These are phyloP conservation scores for Potorous gilbertii DNA, from an alignment of 2,797 vertebrate species.

Conservation along the genomic window DNA sequence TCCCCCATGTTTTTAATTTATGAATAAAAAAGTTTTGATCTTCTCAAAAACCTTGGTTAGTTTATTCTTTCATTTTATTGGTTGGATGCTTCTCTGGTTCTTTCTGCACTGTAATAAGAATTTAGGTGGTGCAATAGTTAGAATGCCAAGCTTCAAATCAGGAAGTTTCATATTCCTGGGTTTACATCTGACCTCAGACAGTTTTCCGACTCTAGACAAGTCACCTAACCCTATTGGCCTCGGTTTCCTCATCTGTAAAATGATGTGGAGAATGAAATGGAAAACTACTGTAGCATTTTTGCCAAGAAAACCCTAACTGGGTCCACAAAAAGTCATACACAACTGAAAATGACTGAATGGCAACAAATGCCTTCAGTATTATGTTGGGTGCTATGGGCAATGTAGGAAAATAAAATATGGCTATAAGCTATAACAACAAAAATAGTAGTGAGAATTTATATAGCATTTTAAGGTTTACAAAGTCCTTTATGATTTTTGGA, in stretches of 20 bases:
- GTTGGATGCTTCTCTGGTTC: slow-evolving; percentile 85
- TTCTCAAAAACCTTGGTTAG: slow-evolving; percentile 76
- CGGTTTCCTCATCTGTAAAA: not conserved
- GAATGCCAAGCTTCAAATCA: not conserved
- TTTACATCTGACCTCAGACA: not conserved
- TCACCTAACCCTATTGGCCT: not conserved
- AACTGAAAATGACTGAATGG: not conserved
- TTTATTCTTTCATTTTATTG: slow-evolving; percentile 79
- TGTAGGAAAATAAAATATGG: not conserved
- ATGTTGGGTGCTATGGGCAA: not conserved
- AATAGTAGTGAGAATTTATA: not conserved
- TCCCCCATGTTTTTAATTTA: slow-evolving; percentile 55
- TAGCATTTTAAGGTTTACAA: not conserved
- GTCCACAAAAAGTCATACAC: not conserved
- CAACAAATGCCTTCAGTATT: not conserved
- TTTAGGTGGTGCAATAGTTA: not conserved
- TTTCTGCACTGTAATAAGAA: not conserved
- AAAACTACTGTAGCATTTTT: not conserved
- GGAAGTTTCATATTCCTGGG: not conserved
- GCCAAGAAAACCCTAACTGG: not conserved
- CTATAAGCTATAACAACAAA: not conserved
- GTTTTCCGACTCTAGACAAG: not conserved
- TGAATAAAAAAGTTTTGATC: slow-evolving; percentile 71
- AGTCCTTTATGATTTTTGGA: not conserved
- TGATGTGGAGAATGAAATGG: not conserved